Evolutionary conservation across 2,888 invertebrate species (phyloP).

Genomic region (Drosophila emarginata): DNA sequence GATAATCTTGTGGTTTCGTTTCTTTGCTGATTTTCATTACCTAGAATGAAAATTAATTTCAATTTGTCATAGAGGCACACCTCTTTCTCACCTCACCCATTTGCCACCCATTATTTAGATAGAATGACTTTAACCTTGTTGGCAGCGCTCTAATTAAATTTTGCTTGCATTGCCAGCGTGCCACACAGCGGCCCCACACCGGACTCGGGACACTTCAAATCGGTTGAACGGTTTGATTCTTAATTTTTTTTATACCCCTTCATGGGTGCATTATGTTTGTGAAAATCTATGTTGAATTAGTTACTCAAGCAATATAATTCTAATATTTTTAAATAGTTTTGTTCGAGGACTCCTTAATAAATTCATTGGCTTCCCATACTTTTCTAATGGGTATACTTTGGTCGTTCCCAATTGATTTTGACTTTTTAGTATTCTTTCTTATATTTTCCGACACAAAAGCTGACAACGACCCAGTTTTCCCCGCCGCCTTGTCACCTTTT

Average conservation of each 20-base stretch:
- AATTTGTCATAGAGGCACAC: constrained; percentile 39
- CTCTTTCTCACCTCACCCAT: constrained; percentile 16
- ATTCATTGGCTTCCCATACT: no score
- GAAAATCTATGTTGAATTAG: neutral
- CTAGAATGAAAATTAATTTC: no score
- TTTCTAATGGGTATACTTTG: neutral
- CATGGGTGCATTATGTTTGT: neutral
- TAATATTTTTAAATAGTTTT: neutral
- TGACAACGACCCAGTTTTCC: constrained; percentile 37
- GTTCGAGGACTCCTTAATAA: no score
- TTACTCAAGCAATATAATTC: no score
- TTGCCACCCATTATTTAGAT: neutral
- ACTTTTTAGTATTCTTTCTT: neutral
- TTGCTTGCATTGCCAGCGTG: constrained; percentile 47
- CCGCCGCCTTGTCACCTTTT: neutral
- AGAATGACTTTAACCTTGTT: constrained; percentile 79
- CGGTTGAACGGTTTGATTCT: constrained; percentile 48
- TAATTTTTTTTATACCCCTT: constrained; percentile 22
- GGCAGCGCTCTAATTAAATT: constrained; percentile 75
- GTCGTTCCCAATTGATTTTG: neutral
- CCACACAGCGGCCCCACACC: constrained; percentile 24
- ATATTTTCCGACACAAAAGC: constrained; percentile 33
- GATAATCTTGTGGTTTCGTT: neutral
- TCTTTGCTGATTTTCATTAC: neutral
- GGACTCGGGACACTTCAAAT: constrained; percentile 15